Evolutionary conservation across 2,888 invertebrate genomes (phyloP).

Genomic region (Helobdella robusta): DNA sequence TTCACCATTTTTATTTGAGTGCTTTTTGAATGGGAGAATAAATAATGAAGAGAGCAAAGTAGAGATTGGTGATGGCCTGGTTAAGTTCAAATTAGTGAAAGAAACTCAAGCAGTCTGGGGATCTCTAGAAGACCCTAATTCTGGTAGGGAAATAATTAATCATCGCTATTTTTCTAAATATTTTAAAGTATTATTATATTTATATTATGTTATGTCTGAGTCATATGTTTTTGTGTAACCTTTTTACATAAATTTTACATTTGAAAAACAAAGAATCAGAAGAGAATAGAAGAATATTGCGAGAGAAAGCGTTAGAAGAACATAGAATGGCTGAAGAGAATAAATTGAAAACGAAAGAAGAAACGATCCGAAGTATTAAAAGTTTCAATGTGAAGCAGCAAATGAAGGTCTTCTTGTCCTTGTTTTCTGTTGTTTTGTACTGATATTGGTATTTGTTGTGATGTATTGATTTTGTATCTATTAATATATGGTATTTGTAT

Average conservation of each 20-base stretch:
- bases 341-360: constrained; percentile 51
- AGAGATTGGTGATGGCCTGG: constrained; percentile 57
- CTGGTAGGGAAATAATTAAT: background rate
- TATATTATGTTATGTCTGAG: background rate
- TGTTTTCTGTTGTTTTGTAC: no score
- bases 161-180: background rate
- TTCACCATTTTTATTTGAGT: constrained; percentile 66
- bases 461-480: background rate
- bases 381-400: constrained; percentile 57
- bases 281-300: constrained; percentile 46
- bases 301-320: constrained; percentile 50
- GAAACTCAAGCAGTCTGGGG: constrained; percentile 49
- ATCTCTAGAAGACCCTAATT: constrained; percentile 36
- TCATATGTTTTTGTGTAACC: background rate
- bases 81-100: constrained; percentile 63
- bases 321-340: constrained; percentile 54
- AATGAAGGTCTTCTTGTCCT: constrained; percentile 53
- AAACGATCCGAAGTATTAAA: constrained; percentile 41
- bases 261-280: constrained; percentile 38
- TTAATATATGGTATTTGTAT: background rate
- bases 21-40: constrained; percentile 56
- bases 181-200: background rate
- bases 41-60: constrained; percentile 54
- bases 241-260: background rate
- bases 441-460: background rate